Evolutionary conservation across 2,113 vertebrate genomes (phyloP), one percentile per base, ranked within the genome.

Genomic region (Haemorhous mexicanus): DNA sequence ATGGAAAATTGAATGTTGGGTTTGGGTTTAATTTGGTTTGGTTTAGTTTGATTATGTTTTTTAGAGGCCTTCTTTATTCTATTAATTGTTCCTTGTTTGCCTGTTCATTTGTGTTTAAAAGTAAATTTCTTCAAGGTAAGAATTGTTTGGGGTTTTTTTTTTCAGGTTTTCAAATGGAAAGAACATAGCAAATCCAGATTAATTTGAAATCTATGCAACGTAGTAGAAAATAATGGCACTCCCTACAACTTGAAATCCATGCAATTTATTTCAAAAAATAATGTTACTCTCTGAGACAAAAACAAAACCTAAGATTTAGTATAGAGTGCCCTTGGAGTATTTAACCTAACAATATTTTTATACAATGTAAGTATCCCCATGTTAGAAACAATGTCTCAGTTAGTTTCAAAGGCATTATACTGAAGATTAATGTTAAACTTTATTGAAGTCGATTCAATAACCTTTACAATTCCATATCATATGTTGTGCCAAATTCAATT

Each of bases 1-100:
- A 3, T 22, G 37, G 16, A 55, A 92, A 53, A 78, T 1, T 13
- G 11, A 67, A 58, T 17, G 11, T 11, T 67, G 0, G 0, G 0
- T 68, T 76, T 17, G 10, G 17, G 14, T 39, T 63, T 44, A 44
- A 47, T 47, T 30, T 84, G 14, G 11, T 43, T 78, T 58, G 5
- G 4, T 28, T 52, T 59, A n/a, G 6, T 9, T 66, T 66, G 13
- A 5, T 41, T 69, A 7, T 35, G 16, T n/a, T 35, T 28, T 37
- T 53, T 39, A 63, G 28, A 20, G 3, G 47, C 5, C 5, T 67
- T 63, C 11, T 2, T 78, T 87, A 49, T 67, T 67, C 11, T 13
- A 20, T 47, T 59, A 63, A 33, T 3, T 44, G 4, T 3, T 39
- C 10, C 19, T 62, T 77, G 5, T 28, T 55, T 61, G 23, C 13